Evolutionary conservation across 2,888 invertebrate species (phyloP).

Genomic region (Acanthosepion esculentum): DNA sequence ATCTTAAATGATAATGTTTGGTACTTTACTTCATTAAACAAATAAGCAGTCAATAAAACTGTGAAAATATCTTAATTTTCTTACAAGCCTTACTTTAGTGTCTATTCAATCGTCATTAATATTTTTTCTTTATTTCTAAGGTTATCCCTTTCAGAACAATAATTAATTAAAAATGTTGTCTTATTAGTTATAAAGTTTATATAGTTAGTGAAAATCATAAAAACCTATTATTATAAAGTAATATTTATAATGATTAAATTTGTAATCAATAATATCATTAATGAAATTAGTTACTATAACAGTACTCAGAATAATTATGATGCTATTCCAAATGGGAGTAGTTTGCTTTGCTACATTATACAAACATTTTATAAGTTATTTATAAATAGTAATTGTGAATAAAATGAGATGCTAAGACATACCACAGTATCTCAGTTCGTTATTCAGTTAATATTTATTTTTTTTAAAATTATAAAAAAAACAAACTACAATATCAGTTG

Average conservation of each 20-base stretch:
- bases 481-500: background rate
- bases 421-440: background rate
- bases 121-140: background rate
- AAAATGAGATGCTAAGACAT: background rate
- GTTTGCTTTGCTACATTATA: background rate
- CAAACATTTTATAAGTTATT: background rate
- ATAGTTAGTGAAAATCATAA: background rate
- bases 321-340: background rate
- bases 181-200: background rate
- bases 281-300: background rate
- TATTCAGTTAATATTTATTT: too few species aligned
- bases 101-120: background rate
- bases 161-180: background rate
- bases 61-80: too few species aligned
- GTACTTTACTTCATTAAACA: too few species aligned
- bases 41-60: too few species aligned
- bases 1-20: too few species aligned
- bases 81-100: background rate
- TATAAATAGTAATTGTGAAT: background rate
- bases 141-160: background rate
- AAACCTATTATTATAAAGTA: background rate
- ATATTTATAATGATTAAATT: background rate
- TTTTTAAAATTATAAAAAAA: background rate
- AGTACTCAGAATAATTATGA: background rate
- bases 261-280: background rate